These are phyloP conservation scores for Clangula hyemalis DNA, from an alignment of 2,797 vertebrate species.

Conservation along the genomic window DNA sequence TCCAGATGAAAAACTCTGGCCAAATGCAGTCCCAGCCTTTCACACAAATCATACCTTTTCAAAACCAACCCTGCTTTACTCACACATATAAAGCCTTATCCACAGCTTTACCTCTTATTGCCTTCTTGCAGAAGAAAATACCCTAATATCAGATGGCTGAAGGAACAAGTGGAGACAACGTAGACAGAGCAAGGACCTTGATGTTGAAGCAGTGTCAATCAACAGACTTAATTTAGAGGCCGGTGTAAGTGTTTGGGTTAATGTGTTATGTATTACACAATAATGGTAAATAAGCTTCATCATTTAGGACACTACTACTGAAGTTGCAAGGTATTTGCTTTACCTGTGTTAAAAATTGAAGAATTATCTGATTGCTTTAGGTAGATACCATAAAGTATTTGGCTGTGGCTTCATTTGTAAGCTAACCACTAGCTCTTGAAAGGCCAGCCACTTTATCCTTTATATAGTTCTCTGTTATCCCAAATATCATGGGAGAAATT, in stretches of 20 bases:
- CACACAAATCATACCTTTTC: not conserved
- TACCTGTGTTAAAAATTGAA: not conserved
- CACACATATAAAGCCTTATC: not conserved
- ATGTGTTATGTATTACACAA: not conserved
- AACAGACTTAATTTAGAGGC: not conserved
- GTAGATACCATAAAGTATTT: not conserved
- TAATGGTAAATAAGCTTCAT: not conserved
- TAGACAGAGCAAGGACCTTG: rapidly evolving
- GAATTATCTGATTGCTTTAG: not conserved
- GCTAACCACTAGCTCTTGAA: not conserved
- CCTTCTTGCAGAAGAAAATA: not conserved
- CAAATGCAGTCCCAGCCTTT: not conserved
- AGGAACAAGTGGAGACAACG: not conserved
- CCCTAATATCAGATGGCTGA: not conserved
- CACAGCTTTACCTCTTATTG: not conserved
- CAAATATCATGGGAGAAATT: not conserved
- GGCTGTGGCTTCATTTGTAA: not conserved
- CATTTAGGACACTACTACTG: not conserved
- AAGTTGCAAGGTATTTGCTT: not conserved
- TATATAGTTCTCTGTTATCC: not conserved
- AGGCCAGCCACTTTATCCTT: not conserved
- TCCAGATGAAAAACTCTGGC: not conserved
- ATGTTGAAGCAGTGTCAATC: not conserved
- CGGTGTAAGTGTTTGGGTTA: not conserved
- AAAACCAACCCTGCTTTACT: not conserved